Evolutionary conservation across 1,140 invertebrate species (phyloP), one percentile per base, ranked within the genome.

Genomic region (Euwallacea fornicatus): DNA sequence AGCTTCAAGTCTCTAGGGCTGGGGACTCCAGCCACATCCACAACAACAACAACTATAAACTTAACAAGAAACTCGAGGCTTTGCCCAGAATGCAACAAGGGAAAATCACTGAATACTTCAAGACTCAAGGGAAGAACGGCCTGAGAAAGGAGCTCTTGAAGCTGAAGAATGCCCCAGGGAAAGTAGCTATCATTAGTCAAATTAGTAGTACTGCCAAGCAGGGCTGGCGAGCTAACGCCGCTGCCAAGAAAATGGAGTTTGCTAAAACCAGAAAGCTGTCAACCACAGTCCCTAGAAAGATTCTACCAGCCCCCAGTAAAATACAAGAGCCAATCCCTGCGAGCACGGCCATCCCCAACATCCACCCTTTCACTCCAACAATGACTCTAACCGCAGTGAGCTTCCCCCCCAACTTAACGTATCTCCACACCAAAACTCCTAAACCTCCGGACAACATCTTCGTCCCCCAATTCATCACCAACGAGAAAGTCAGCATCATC

Each of bases 71-170:
- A 74, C 79, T 81, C 33, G 81, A 83, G 76, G 77, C 77, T 11
- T 76, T 78, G 60, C 75, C 81, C 7, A 76, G 80, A 73, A 63
- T 77, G 73, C 78, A 78, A 75, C 76, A 88, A 76, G 87, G 86
- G 6, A 89, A 90, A 76, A 93, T 93, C 76, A 93, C 91, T 1
- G 90, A 92, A 76, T 93, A 91, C 78, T 93, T 92, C 76, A 93
- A 91, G 76, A 87, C 89, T 3, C 90, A 93, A 79, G 89, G 90
- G 80, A 93, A 93, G 80, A 86, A 87, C 75, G 85, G 64, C 50
- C 53, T 71, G n/a, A 67, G 58, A 16, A 71, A 73, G 44, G 66
- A 71, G 44, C n/a, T 66, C 11, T 65, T 70, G 2, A 81, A 79
- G 69, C 55, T 64, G 7, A 74, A 74, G 54, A 77, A 73, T 16